Conservation (phyloP, 1,140 invertebrate species). For the Neocloeon triangulifer region DNA sequence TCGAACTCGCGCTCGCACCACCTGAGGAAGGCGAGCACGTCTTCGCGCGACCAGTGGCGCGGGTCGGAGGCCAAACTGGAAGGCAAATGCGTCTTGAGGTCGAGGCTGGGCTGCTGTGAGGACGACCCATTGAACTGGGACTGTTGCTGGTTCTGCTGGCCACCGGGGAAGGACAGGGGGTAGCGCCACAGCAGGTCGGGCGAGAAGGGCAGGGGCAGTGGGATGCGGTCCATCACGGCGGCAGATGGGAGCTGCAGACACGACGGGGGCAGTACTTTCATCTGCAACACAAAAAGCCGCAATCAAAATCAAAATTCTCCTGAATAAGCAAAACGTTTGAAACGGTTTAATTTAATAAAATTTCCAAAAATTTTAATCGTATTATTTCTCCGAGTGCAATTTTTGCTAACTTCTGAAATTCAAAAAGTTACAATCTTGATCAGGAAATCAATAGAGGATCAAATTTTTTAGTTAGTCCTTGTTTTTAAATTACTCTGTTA, state of each 20-base stretch:
- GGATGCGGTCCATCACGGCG: not conserved
- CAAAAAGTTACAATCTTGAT: too few relatives aligned
- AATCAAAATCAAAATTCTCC: too few relatives aligned
- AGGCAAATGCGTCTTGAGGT: conserved; percentile 68
- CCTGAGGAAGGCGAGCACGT: conserved; percentile 66
- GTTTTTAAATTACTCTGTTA: too few relatives aligned
- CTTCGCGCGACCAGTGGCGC: conserved; percentile 70
- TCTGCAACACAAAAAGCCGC: too few relatives aligned
- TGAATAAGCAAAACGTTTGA: too few relatives aligned
- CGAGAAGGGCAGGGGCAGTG: conserved; percentile 1
- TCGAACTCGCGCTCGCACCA: conserved; percentile 89
- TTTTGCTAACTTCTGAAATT: too few relatives aligned
- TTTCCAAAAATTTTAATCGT: too few relatives aligned
- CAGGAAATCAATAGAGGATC: too few relatives aligned
- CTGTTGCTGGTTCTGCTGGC: not conserved
- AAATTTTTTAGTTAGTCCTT: too few relatives aligned
- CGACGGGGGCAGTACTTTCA: conserved; percentile 2
- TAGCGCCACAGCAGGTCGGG: conserved; percentile 1
- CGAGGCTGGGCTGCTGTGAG: conserved; percentile 30
- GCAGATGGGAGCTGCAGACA: conserved; percentile 1
- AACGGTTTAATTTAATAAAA: too few relatives aligned
- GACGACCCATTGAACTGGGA: not conserved
- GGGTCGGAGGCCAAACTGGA: conserved; percentile 63
- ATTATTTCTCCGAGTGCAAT: too few relatives aligned
- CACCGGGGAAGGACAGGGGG: not conserved